Conservation (phyloP, 2,113 vertebrate genomes). For the Syngnathoides biaculeatus region DNA sequence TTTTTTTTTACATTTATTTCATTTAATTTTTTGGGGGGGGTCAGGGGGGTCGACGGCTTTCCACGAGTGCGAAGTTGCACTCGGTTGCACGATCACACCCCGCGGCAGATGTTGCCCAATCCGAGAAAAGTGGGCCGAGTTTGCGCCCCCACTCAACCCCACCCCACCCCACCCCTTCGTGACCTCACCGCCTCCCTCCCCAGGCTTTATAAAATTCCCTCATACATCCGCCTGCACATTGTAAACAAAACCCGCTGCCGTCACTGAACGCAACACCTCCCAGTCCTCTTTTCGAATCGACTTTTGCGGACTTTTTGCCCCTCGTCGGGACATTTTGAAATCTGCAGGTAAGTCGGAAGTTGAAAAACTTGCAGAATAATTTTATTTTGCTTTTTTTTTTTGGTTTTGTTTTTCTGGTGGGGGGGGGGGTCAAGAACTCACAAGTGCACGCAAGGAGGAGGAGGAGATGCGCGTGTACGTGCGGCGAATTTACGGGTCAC, state of each 20-base stretch:
- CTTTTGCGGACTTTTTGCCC: conserved; percentile 35
- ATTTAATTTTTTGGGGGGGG: no score
- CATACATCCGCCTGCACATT: conserved; percentile 62
- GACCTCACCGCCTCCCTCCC: conserved; percentile 4
- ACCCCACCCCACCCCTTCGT: background rate
- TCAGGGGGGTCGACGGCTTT: background rate
- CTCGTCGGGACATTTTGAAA: background rate
- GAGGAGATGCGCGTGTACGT: background rate
- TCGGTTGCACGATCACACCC: conserved; percentile 20
- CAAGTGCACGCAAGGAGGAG: background rate
- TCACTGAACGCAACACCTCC: background rate
- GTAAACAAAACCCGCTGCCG: conserved; percentile 55
- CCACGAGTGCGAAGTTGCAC: conserved; percentile 14
- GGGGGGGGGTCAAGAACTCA: background rate
- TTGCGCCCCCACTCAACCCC: conserved; percentile 5
- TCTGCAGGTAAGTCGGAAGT: background rate
- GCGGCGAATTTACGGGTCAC: background rate
- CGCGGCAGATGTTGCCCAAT: conserved; percentile 63
- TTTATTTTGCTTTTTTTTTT: background rate
- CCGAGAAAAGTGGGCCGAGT: conserved; percentile 61
- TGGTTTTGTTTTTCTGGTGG: no score
- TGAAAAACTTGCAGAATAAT: background rate
- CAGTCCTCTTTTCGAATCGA: conserved; percentile 1
- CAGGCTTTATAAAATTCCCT: conserved; percentile 70
- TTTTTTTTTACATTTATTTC: background rate